phyloP scores from a whole-genome alignment of 1,140 invertebrate species.

The Whitmania pigra region DNA sequence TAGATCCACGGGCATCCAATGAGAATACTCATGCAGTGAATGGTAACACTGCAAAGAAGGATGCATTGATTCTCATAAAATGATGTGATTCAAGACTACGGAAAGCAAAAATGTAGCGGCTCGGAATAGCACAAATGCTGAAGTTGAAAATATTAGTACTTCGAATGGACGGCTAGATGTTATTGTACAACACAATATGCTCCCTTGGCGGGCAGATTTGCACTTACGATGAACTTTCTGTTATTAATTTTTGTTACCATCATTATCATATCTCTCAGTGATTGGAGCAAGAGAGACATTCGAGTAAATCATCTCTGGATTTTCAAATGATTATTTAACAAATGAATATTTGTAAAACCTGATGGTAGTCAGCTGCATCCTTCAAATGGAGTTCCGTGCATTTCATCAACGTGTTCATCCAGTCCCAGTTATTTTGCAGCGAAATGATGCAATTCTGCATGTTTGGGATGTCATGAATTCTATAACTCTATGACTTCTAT shows the following conservation, averaged over 20 bases:
- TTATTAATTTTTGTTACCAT: neutral
- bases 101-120: neutral
- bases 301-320: neutral
- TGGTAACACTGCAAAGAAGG: conserved; percentile 21
- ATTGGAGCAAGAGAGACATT: neutral
- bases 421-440: conserved; percentile 22
- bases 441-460: conserved; percentile 23
- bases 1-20: conserved; percentile 24
- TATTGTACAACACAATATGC: too few species aligned
- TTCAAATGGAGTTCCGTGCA: conserved; percentile 23
- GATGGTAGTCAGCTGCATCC: conserved; percentile 24
- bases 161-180: too few species aligned
- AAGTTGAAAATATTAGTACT: too few species aligned
- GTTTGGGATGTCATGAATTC: neutral
- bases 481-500: neutral
- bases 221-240: neutral
- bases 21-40: conserved; percentile 16
- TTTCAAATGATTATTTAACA: too few species aligned
- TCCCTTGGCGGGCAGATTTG: too few species aligned
- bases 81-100: neutral
- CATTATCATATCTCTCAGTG: too few species aligned
- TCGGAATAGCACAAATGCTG: too few species aligned
- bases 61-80: neutral
- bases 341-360: too few species aligned
- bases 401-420: conserved; percentile 20